Base-by-base conservation (phyloP, 1,140 invertebrate species). In the Dinoponera quadriceps region DNA sequence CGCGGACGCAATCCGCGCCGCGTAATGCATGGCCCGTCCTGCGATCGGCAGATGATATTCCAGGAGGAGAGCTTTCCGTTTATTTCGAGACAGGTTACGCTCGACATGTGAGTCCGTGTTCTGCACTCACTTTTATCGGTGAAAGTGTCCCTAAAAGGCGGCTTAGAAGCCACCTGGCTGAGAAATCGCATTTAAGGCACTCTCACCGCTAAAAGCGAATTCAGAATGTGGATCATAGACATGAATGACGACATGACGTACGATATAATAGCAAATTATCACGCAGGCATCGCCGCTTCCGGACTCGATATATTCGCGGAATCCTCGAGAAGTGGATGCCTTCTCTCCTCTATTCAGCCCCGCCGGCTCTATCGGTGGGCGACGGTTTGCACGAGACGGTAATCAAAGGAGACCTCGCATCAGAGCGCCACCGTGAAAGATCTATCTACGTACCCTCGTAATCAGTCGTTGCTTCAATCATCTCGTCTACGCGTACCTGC, bases 381-480 rank as follows among this genome's bases (percentile, higher is more conserved):
- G 22, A 25, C 27, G 9, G 7, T 74, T 22, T 25, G 54, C 54
- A 38, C 7, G 25, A 81, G 29, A 68, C 13, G 49, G 57, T 55
- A 73, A 85, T 89, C 85, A 88, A 75, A 83, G 69, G 77, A 65
- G 55, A 86, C 7, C 11, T 68, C 25, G 55, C 54, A 18, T 49
- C 14, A 83, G 60, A 69, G 25, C 22, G 18, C 18, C 1, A 18
- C 11, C 25, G 69, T 75, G 49, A 65, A 85, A 72, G 57, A 73
- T 57, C 71, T 57, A 54, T 22, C 38, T 27, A 54, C 60, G 7
- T 44, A 4, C 49, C 60, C 72, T 73, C 69, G 77, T 82, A 88
- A 90, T 90, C 82, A 85, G 62, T 44, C 44, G 29, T 55, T 18
- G 51, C 44, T 85, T 82, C 82, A 74, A 78, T 87, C 72, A 72